Conservation (phyloP, 2,888 invertebrate species). For the Drosophila kokeensis region DNA sequence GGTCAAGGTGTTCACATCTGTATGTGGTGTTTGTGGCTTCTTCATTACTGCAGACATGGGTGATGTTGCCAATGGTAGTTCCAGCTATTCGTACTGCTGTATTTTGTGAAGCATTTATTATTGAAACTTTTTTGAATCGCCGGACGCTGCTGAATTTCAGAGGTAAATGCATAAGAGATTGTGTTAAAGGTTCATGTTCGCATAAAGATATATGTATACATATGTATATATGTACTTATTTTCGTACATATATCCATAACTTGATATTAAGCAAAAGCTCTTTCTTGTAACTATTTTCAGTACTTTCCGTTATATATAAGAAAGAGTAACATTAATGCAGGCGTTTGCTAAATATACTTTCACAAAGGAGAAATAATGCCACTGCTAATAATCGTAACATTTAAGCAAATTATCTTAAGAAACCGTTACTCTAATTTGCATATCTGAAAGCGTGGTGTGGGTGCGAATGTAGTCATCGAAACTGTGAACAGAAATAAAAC, state of each 20-base stretch:
- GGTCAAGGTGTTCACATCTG: conserved; percentile 68
- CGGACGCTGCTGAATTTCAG: conserved; percentile 30
- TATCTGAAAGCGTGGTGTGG: conserved; percentile 16
- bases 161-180: neutral
- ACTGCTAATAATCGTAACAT: neutral
- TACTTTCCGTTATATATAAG: neutral
- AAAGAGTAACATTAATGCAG: neutral
- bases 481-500: neutral
- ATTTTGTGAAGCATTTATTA: conserved; percentile 35
- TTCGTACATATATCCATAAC: neutral
- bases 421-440: conserved; percentile 15
- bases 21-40: conserved; percentile 32
- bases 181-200: neutral
- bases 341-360: neutral
- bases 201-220: neutral
- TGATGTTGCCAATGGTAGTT: conserved; percentile 17
- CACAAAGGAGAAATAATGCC: neutral
- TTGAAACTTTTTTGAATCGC: conserved; percentile 22
- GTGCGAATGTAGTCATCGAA: conserved; percentile 9
- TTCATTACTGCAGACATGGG: conserved; percentile 23
- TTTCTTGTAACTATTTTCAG: neutral
- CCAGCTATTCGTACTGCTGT: conserved; percentile 16
- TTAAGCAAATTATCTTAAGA: conserved; percentile 5
- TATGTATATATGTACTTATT: neutral
- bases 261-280: neutral